Percentiles rank a stretch among this genome's conserved stretches.
Conservation (phyloP, 2,888 invertebrate species). For the Cerceris rybyensis region DNA sequence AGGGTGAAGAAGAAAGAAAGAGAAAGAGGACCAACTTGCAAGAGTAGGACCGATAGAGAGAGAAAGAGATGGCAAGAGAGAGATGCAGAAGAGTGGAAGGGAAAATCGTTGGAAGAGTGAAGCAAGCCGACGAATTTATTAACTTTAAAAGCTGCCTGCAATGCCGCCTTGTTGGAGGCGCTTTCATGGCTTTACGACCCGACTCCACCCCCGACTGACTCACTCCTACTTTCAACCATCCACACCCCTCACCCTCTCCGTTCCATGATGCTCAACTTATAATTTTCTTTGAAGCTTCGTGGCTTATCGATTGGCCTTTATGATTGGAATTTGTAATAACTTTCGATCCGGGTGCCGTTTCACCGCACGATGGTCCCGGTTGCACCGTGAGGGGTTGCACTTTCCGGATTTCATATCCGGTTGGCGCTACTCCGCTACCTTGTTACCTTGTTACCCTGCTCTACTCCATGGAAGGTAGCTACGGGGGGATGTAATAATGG, state of each 20-base stretch:
- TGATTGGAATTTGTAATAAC: slow-evolving; percentile 74
- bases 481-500: slow-evolving; percentile 65
- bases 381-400: slow-evolving; percentile 16
- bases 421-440: neutral
- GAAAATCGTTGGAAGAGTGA: slow-evolving; percentile 55
- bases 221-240: slow-evolving; percentile 29
- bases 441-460: slow-evolving; percentile 2
- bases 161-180: slow-evolving; percentile 70
- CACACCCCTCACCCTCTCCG: slow-evolving; percentile 26
- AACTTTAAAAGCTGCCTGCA: slow-evolving; percentile 77
- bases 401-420: too few relatives aligned
- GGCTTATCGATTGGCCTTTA: slow-evolving; percentile 72
- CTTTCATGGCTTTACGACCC: slow-evolving; percentile 69
- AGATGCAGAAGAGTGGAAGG: slow-evolving; percentile 40
- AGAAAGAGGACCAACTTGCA: slow-evolving; percentile 29
- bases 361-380: slow-evolving; percentile 47
- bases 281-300: slow-evolving; percentile 76
- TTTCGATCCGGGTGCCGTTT: slow-evolving; percentile 68
- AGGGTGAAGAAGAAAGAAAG: slow-evolving; percentile 22
- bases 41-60: slow-evolving; percentile 26
- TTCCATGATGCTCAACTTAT: slow-evolving; percentile 70
- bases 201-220: slow-evolving; percentile 25
- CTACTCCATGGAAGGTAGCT: slow-evolving; percentile 23
- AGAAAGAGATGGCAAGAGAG: slow-evolving; percentile 42
- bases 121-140: slow-evolving; percentile 76